These are phyloP conservation scores for Mirza zaza DNA, from an alignment of 2,113 vertebrate species.

Conservation along the genomic window DNA sequence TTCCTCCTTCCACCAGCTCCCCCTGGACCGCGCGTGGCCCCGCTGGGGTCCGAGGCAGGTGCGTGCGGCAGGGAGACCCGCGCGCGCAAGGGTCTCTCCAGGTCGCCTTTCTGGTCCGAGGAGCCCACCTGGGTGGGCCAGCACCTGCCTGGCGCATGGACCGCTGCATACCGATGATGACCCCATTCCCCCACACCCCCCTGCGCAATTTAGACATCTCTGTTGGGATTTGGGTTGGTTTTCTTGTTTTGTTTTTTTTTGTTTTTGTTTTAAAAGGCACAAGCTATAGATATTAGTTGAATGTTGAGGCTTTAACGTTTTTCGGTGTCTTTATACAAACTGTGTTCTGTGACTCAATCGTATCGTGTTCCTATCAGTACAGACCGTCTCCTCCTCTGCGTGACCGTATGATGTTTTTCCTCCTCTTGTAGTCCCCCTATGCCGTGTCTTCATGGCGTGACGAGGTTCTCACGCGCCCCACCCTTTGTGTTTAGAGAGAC, in stretches of 20 bases:
- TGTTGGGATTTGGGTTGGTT: constrained; percentile 79
- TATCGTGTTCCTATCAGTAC: constrained; percentile 99
- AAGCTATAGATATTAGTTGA: constrained; percentile 93
- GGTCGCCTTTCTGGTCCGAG: constrained; percentile 16
- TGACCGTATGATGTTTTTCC: constrained; percentile 92
- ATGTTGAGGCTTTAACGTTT: constrained; percentile 93
- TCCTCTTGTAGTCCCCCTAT: constrained; percentile 93
- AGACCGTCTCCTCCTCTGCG: constrained; percentile 93
- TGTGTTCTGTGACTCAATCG: constrained; percentile 98
- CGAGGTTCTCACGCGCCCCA: constrained; percentile 89
- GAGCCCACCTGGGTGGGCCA: constrained; percentile 56
- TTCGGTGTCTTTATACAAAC: constrained; percentile 97
- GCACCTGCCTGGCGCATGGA: constrained; percentile 67
- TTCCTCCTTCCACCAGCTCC: constrained; percentile 77
- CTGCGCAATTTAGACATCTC: constrained; percentile 83
- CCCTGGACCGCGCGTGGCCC: constrained; percentile 62
- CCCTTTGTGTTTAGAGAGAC: constrained; percentile 90
- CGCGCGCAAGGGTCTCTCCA: neutral
- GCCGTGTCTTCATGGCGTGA: constrained; percentile 93
- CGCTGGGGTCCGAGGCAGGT: constrained; percentile 41
- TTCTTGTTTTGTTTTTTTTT: constrained; percentile 69
- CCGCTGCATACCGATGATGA: neutral
- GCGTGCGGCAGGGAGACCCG: neutral
- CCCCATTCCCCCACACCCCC: no score
- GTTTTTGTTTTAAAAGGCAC: constrained; percentile 91